Percentiles rank a stretch among this genome's conserved stretches.
These are phyloP conservation scores for Liposcelis brunnea DNA, from an alignment of 2,888 invertebrate species.

Conservation along the genomic window DNA sequence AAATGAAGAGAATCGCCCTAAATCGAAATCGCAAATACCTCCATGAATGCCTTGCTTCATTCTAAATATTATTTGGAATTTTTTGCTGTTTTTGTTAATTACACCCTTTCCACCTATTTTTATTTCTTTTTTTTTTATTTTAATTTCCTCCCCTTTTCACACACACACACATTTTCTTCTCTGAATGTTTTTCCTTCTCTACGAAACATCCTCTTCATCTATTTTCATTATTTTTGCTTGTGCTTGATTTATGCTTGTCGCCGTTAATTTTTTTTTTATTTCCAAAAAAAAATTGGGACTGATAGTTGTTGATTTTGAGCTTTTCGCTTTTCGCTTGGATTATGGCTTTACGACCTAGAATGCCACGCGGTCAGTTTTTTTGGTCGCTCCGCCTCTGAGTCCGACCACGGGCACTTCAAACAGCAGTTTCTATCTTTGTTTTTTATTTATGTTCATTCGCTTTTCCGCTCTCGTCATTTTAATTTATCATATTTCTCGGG, in stretches of 20 bases:
- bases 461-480: conserved; percentile 3
- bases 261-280: conserved; percentile 10
- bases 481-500: neutral
- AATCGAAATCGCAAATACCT: too few relatives aligned
- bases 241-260: conserved; percentile 8
- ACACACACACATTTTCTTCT: conserved; percentile 10
- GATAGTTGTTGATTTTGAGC: too few relatives aligned
- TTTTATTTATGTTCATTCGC: conserved; percentile 21
- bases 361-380: conserved; percentile 18
- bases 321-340: too few relatives aligned
- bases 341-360: too few relatives aligned
- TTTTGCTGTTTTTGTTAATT: conserved; percentile 13
- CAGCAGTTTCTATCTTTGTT: conserved; percentile 16
- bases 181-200: conserved; percentile 11
- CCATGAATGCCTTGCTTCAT: too few relatives aligned
- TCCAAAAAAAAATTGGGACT: too few relatives aligned
- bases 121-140: conserved; percentile 13
- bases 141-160: conserved; percentile 11
- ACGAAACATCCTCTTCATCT: conserved; percentile 9
- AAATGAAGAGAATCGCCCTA: too few relatives aligned
- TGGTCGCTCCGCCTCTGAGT: too few relatives aligned
- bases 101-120: conserved; percentile 12
- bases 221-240: conserved; percentile 16
- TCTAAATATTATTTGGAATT: too few relatives aligned
- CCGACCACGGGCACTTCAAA: conserved; percentile 17